Percentiles rank a stretch among this genome's conserved stretches.
Evolutionary conservation across 2,888 invertebrate genomes (phyloP).

Genomic region (Spisula subtruncata): DNA sequence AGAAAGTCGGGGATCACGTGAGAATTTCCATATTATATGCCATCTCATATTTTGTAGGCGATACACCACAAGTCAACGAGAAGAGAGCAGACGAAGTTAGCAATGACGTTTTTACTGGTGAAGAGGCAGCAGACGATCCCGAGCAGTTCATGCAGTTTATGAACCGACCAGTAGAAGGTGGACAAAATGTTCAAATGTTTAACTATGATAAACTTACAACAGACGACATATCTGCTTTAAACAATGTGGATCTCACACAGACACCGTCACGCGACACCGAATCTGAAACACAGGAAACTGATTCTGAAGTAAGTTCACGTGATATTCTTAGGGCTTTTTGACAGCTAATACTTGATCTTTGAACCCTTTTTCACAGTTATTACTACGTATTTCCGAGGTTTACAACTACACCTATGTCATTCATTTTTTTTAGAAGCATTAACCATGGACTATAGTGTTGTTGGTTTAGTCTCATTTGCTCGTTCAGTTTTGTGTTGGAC

Average conservation of each 20-base stretch:
- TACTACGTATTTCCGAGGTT: too few relatives aligned
- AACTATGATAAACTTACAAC: constrained; percentile 49
- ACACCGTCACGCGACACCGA: not conserved
- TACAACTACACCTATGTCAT: too few relatives aligned
- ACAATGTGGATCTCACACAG: not conserved
- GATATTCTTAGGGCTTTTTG: too few relatives aligned
- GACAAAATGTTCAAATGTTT: constrained; percentile 55
- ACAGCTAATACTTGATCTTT: too few relatives aligned
- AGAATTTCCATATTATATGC: too few relatives aligned
- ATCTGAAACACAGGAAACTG: not conserved
- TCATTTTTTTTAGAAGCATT: too few relatives aligned
- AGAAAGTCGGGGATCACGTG: too few relatives aligned
- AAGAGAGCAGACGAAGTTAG: constrained; percentile 48
- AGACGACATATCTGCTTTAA: not conserved
- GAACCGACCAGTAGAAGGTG: constrained; percentile 45
- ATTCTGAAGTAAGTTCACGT: constrained; percentile 14
- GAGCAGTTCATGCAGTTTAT: constrained; percentile 47
- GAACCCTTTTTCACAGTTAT: too few relatives aligned
- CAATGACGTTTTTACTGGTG: constrained; percentile 40
- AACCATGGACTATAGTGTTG: too few relatives aligned
- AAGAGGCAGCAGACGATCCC: constrained; percentile 19
- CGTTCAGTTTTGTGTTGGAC: too few relatives aligned
- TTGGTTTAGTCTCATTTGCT: too few relatives aligned
- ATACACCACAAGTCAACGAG: constrained; percentile 1
- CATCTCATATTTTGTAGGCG: not conserved